Evolutionary conservation across 2,113 vertebrate genomes (phyloP), one percentile per base, ranked within the genome.

Genomic region (Salvelinus fontinalis): DNA sequence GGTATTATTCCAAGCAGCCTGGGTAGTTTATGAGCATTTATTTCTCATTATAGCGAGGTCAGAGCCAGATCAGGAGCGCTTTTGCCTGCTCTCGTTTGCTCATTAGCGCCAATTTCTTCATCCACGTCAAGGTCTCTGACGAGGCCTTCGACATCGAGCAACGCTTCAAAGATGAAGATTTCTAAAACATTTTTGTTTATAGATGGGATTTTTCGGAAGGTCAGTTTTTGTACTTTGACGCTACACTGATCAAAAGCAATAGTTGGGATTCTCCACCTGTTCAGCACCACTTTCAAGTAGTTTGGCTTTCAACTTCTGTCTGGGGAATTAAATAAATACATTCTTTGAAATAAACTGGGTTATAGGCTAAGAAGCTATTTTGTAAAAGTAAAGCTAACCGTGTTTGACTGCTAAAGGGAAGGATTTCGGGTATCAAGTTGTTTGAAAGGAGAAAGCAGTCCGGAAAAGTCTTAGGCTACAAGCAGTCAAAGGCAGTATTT

Each of bases 31-130:
- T 59, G 44, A 81, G 79, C 78, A 49, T 90, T 88, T 88, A 78
- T 79, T 59, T 78, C 85, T 91, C 82, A 91, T 89, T 89, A 90
- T 79, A 80, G 1, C 22, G 26, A 85, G 86, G 88, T 88, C 83
- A 87, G 75, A 22, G 79, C 74, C 66, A 81, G 79, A 72, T 66
- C n/a, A 49, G 59, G 60, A 75, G 51, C 49, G 26, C 74, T 18
- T 57, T 79, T 24, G 57, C 71, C 76, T 74, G 68, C 81, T 64
- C 71, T 75, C 57, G 57, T 67, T 27, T 69, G 70, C 87, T 90
- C 85, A 85, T 89, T 91, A 87, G 72, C 59, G 60, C 67, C 76
- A 84, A 84, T 88, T 90, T 78, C 79, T 83, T 87, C 27, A 79
- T 73, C 74, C 76, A 74, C 81, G 81, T 88, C 81, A 87, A 84